Evolutionary conservation across 2,888 invertebrate species (phyloP).

Genomic region (Agriopis aurantiaria): DNA sequence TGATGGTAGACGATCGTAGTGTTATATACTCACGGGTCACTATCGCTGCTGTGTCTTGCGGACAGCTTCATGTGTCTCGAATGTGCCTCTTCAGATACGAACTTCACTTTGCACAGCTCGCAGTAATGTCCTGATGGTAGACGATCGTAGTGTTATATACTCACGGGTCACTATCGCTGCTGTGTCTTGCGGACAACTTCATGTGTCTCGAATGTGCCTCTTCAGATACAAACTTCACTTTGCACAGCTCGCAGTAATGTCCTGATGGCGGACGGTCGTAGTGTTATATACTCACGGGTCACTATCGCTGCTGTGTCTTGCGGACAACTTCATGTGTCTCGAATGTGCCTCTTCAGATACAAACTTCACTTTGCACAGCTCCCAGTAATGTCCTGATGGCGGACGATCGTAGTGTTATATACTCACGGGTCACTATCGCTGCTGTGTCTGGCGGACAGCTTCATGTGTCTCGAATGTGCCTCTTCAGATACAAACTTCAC

Average conservation of each 20-base stretch:
- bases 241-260: constrained; percentile 65
- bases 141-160: too few species aligned
- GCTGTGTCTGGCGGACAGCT: constrained; percentile 71
- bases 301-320: constrained; percentile 70
- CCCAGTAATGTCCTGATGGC: constrained; percentile 60
- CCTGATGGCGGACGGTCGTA: constrained; percentile 37
- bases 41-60: constrained; percentile 69
- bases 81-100: constrained; percentile 65
- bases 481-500: constrained; percentile 66
- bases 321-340: constrained; percentile 70
- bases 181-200: constrained; percentile 69
- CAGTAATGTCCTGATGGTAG: constrained; percentile 59
- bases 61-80: constrained; percentile 70
- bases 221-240: constrained; percentile 63
- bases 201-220: constrained; percentile 71
- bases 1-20: not conserved
- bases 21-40: constrained; percentile 64
- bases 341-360: constrained; percentile 64
- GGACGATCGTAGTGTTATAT: not conserved
- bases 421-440: constrained; percentile 73
- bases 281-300: constrained; percentile 57
- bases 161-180: constrained; percentile 70
- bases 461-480: constrained; percentile 67
- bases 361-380: constrained; percentile 64
- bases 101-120: constrained; percentile 63